Evolutionary conservation across 2,888 invertebrate genomes (phyloP).

Genomic region (Scaptomyza parva): DNA sequence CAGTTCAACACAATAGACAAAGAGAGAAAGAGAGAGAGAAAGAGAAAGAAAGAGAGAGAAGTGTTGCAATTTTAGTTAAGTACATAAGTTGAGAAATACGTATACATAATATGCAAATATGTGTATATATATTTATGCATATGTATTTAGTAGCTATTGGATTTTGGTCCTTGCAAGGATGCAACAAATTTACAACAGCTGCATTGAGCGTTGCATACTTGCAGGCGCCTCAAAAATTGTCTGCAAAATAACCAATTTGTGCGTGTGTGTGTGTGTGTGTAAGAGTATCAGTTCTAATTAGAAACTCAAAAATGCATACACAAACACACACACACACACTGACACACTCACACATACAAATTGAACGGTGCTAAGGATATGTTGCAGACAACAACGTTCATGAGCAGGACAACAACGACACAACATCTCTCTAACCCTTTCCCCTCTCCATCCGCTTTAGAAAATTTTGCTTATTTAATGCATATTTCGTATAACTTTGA

Average conservation of each 20-base stretch:
- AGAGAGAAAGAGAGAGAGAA: not conserved
- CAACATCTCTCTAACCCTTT: conserved; percentile 10
- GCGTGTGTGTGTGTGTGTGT: conserved; percentile 20
- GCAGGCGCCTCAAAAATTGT: conserved; percentile 68
- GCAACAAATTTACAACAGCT: conserved; percentile 75
- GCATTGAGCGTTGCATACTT: conserved; percentile 73
- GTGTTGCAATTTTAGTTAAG: conserved; percentile 12
- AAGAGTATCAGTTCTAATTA: conserved; percentile 76
- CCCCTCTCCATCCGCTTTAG: not conserved
- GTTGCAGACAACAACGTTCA: conserved; percentile 76
- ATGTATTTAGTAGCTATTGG: conserved; percentile 25
- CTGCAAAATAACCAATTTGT: conserved; percentile 74
- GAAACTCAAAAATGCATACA: conserved; percentile 74
- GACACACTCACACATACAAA: conserved; percentile 8
- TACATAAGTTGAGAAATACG: conserved; percentile 19
- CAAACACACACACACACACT: conserved; percentile 13
- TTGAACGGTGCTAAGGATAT: conserved; percentile 68
- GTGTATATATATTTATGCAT: conserved; percentile 10
- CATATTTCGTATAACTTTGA: conserved; percentile 79
- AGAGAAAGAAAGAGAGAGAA: conserved; percentile 2
- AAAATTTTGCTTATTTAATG: conserved; percentile 70
- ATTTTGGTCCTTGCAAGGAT: conserved; percentile 38
- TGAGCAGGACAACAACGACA: conserved; percentile 77
- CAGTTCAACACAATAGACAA: conserved; percentile 32
- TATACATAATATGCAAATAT: conserved; percentile 13